A percentile compares a stretch with the other conserved stretches of the same genome.
These are phyloP conservation scores for Spinus pinus DNA, from an alignment of 2,797 vertebrate species.

Conservation along the genomic window DNA sequence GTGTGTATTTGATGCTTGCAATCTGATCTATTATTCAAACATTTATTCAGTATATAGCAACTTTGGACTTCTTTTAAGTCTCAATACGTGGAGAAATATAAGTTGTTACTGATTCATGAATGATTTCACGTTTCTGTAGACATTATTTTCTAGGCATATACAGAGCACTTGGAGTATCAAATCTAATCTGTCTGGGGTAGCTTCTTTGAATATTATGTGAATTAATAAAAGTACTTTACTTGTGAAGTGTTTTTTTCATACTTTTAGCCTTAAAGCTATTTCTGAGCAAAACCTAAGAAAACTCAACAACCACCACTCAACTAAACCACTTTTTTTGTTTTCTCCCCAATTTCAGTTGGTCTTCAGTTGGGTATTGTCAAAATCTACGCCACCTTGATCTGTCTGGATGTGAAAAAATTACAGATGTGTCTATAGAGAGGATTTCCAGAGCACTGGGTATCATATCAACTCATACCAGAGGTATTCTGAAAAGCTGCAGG, in stretches of 20 bases:
- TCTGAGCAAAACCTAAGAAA: background rate
- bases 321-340: background rate
- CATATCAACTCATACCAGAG: constrained; percentile 65
- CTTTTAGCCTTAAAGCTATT: background rate
- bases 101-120: background rate
- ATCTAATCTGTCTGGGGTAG: background rate
- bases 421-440: constrained; percentile 86
- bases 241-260: background rate
- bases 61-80: background rate
- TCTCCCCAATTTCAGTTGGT: constrained; percentile 80
- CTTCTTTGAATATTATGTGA: background rate
- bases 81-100: background rate
- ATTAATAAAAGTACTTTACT: background rate
- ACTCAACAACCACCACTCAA: background rate
- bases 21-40: background rate
- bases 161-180: background rate
- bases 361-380: constrained; percentile 82
- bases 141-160: background rate
- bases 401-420: constrained; percentile 95
- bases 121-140: background rate
- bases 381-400: constrained; percentile 91
- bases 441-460: constrained; percentile 88
- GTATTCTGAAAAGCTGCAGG: constrained; percentile 71
- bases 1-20: background rate
- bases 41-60: background rate